Conservation (phyloP, 2,888 invertebrate genomes). For the Dioctria rufipes region DNA sequence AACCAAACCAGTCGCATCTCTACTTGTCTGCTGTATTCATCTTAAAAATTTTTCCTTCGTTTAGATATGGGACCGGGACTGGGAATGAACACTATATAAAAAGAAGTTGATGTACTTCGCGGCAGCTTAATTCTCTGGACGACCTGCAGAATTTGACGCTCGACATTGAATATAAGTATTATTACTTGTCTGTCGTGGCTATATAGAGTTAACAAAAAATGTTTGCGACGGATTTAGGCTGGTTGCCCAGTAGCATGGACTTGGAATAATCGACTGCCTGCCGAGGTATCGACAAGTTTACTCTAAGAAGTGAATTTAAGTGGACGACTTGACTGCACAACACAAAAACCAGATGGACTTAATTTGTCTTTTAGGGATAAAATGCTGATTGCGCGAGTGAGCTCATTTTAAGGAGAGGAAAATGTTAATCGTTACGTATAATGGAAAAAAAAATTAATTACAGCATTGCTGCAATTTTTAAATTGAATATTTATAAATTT, state of each 20-base stretch:
- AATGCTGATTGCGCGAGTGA: slow-evolving; percentile 36
- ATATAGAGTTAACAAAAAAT: slow-evolving; percentile 2
- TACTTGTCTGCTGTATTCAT: not conserved
- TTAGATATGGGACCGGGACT: not conserved
- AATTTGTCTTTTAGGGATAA: slow-evolving; percentile 45
- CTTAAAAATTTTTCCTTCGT: slow-evolving; percentile 18
- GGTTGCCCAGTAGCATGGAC: slow-evolving; percentile 25
- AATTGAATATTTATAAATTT: not conserved
- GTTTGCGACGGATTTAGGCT: slow-evolving; percentile 31
- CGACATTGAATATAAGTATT: slow-evolving; percentile 44
- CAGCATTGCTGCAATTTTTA: slow-evolving; percentile 29
- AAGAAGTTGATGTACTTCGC: slow-evolving; percentile 13
- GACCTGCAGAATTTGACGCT: slow-evolving; percentile 50
- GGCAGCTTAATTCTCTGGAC: slow-evolving; percentile 31
- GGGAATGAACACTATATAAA: not conserved
- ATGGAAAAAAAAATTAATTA: slow-evolving; percentile 19
- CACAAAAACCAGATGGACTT: slow-evolving; percentile 48
- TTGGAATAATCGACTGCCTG: not conserved
- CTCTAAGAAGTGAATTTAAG: slow-evolving; percentile 6
- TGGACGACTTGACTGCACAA: not conserved
- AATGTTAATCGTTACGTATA: slow-evolving; percentile 29
- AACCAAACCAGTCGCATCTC: slow-evolving; percentile 7
- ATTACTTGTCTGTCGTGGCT: slow-evolving; percentile 8
- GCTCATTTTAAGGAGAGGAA: slow-evolving; percentile 17
- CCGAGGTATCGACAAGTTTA: slow-evolving; percentile 11